Evolutionary conservation across 2,888 invertebrate species (phyloP).

Genomic region (Dolichopus griseipennis): DNA sequence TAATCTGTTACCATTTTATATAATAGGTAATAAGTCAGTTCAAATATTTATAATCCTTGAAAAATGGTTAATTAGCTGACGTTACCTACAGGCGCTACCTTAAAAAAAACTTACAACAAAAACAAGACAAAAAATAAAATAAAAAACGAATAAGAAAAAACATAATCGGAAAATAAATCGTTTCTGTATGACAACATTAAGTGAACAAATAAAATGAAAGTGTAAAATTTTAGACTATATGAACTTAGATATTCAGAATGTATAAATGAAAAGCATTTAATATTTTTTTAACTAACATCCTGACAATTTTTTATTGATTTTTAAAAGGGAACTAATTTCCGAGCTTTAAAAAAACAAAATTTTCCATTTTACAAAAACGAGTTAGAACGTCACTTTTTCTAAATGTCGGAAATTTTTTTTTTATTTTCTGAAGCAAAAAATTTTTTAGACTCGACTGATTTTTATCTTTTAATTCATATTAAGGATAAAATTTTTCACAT

Average conservation of each 20-base stretch:
- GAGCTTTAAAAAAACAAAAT: background rate
- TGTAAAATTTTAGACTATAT: background rate
- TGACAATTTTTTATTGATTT: background rate
- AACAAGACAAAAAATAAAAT: background rate
- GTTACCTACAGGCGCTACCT: background rate
- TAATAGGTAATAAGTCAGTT: background rate
- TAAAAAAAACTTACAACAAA: background rate
- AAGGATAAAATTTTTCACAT: background rate
- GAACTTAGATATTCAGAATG: no score
- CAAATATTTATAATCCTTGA: constrained; percentile 3
- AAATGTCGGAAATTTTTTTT: no score
- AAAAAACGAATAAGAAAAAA: background rate
- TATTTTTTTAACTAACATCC: background rate
- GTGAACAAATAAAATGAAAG: background rate
- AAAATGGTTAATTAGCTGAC: constrained; percentile 1
- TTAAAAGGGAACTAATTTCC: background rate
- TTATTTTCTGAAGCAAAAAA: no score
- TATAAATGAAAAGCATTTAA: no score
- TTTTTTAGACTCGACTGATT: background rate
- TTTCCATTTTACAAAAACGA: background rate
- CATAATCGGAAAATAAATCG: background rate
- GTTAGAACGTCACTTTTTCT: no score
- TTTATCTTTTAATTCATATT: constrained; percentile 1
- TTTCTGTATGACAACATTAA: background rate
- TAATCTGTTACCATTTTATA: background rate